Percentiles rank a stretch among this genome's conserved stretches.
Conservation (phyloP, 2,888 invertebrate genomes). For the Mimumesa dahlbomi region DNA sequence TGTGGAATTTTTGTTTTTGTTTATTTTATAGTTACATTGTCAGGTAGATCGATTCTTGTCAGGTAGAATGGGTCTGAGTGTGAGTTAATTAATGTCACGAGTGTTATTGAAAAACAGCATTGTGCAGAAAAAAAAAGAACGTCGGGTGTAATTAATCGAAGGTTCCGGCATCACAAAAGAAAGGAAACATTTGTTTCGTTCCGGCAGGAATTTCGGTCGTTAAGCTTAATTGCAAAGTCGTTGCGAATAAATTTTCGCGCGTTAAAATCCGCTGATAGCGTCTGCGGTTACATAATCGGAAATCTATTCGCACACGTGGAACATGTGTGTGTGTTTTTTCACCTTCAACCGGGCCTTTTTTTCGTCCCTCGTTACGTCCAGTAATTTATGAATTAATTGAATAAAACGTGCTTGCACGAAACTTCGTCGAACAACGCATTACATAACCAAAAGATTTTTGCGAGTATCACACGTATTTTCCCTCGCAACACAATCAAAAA, state of each 20-base stretch:
- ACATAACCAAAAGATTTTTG: too few relatives aligned
- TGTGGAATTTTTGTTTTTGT: too few relatives aligned
- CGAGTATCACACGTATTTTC: too few relatives aligned
- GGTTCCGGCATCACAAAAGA: neutral
- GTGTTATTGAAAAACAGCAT: neutral
- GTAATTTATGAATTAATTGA: slow-evolving; percentile 9
- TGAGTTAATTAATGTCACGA: neutral
- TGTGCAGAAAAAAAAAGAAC: neutral
- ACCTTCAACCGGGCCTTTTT: too few relatives aligned
- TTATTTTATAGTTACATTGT: too few relatives aligned
- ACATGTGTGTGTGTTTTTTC: neutral
- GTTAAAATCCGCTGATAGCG: slow-evolving; percentile 11
- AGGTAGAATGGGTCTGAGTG: too few relatives aligned
- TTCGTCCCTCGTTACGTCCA: neutral
- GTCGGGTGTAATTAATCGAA: neutral
- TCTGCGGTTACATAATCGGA: slow-evolving; percentile 6
- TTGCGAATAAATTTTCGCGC: slow-evolving; percentile 39
- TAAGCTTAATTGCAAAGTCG: slow-evolving; percentile 26
- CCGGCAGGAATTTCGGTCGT: slow-evolving; percentile 45
- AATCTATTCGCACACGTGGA: slow-evolving; percentile 3
- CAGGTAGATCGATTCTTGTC: too few relatives aligned
- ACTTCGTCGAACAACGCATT: too few relatives aligned
- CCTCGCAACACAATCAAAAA: too few relatives aligned
- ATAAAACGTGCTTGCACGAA: too few relatives aligned
- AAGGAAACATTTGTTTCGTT: slow-evolving; percentile 24